These are phyloP conservation scores for Phrynocephalus vlangalii DNA, from an alignment of 2,797 vertebrate genomes.

Conservation along the genomic window DNA sequence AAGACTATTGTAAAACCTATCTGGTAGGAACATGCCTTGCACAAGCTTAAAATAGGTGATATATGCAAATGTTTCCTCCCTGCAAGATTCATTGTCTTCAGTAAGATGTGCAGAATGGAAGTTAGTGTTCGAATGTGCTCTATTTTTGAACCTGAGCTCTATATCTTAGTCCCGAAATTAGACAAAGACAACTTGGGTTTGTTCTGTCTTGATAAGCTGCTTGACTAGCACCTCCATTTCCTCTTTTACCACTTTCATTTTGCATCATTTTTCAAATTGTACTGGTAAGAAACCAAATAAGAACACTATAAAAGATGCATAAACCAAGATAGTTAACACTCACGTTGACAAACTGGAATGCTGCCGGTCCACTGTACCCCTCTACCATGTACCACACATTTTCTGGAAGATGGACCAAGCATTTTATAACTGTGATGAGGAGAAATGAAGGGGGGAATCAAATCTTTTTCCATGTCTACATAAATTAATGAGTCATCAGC, in stretches of 20 bases:
- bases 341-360: slow-evolving; percentile 65
- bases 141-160: background rate
- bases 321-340: slow-evolving; percentile 49
- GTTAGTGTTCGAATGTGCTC: background rate
- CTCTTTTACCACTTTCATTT: background rate
- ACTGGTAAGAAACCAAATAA: background rate
- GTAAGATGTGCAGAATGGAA: background rate
- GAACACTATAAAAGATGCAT: background rate
- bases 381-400: slow-evolving; percentile 56
- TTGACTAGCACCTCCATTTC: background rate
- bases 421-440: slow-evolving; percentile 67
- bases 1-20: background rate
- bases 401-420: slow-evolving; percentile 57
- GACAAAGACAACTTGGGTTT: background rate
- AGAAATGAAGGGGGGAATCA: background rate
- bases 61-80: background rate
- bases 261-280: background rate
- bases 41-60: background rate
- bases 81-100: background rate
- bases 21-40: background rate
- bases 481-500: background rate
- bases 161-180: background rate
- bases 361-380: slow-evolving; percentile 47
- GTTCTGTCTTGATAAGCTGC: background rate
- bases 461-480: background rate